Evolutionary conservation across 1,140 invertebrate species (phyloP).

Genomic region (Laupala kohalensis): DNA sequence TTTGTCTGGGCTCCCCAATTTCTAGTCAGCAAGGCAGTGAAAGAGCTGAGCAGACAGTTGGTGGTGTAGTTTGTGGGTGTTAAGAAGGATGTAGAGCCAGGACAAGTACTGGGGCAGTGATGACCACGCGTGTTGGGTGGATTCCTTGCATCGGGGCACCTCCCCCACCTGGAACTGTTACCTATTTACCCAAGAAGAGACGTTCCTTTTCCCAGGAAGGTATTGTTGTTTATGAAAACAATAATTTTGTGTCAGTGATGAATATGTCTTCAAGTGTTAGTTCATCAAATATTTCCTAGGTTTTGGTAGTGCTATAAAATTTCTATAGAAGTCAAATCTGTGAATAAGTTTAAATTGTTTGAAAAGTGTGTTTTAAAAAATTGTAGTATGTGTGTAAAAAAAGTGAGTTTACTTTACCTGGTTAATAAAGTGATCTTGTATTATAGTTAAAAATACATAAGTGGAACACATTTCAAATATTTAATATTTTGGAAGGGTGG

Average conservation of each 20-base stretch:
- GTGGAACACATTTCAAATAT: too few relatives aligned
- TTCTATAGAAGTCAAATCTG: too few relatives aligned
- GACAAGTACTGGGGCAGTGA: constrained; percentile 5
- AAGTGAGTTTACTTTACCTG: too few relatives aligned
- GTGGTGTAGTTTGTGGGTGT: background rate
- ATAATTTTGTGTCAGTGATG: background rate
- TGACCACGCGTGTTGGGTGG: constrained; percentile 25
- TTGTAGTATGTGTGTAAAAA: too few relatives aligned
- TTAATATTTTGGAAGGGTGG: too few relatives aligned
- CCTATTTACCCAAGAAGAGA: constrained; percentile 15
- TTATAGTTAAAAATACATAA: too few relatives aligned
- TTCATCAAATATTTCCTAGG: too few relatives aligned
- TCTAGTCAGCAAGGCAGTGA: background rate
- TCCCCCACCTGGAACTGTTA: constrained; percentile 16
- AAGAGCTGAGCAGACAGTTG: background rate
- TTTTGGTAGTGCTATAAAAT: too few relatives aligned
- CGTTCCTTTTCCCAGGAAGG: constrained; percentile 4
- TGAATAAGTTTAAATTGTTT: too few relatives aligned
- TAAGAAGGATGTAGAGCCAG: background rate
- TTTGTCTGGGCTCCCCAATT: background rate
- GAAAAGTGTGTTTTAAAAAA: too few relatives aligned
- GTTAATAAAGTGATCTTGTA: too few relatives aligned
- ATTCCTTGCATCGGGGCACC: constrained; percentile 25
- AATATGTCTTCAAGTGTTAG: too few relatives aligned
- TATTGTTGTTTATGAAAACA: background rate